Evolutionary conservation across 2,797 vertebrate genomes (phyloP).

Genomic region (Takifugu rubripes): DNA sequence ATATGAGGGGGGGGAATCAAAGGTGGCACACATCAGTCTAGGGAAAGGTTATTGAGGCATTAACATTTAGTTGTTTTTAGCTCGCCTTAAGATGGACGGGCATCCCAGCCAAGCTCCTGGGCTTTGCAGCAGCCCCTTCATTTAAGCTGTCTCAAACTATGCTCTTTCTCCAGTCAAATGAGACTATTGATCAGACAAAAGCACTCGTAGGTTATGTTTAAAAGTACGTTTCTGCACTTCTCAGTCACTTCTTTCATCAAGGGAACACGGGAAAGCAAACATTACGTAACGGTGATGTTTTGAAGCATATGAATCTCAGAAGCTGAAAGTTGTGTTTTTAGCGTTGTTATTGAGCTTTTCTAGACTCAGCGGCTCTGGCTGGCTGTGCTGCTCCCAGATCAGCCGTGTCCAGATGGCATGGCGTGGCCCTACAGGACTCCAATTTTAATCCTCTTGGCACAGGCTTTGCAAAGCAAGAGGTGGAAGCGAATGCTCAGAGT

Average conservation of each 20-base stretch:
- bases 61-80: conserved; percentile 63
- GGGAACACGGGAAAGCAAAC: too few species aligned
- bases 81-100: conserved; percentile 42
- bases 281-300: too few species aligned
- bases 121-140: neutral
- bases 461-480: conserved; percentile 56
- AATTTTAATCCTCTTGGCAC: conserved; percentile 76
- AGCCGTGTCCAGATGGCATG: conserved; percentile 74
- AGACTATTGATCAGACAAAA: too few species aligned
- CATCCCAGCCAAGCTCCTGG: neutral
- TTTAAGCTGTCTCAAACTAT: neutral
- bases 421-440: conserved; percentile 64
- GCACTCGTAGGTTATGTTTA: too few species aligned
- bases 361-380: conserved; percentile 58
- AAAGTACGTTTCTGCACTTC: too few species aligned
- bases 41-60: conserved; percentile 70
- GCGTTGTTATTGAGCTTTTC: conserved; percentile 53
- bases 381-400: conserved; percentile 63
- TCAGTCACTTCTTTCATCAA: too few species aligned
- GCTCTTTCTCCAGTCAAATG: neutral
- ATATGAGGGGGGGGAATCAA: conserved; percentile 34
- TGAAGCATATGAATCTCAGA: too few species aligned
- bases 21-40: conserved; percentile 61
- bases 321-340: conserved; percentile 43
- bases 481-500: conserved; percentile 66